Evolutionary conservation across 2,888 invertebrate species (phyloP), one percentile per base, ranked within the genome.

Genomic region (Tinea trinotella): DNA sequence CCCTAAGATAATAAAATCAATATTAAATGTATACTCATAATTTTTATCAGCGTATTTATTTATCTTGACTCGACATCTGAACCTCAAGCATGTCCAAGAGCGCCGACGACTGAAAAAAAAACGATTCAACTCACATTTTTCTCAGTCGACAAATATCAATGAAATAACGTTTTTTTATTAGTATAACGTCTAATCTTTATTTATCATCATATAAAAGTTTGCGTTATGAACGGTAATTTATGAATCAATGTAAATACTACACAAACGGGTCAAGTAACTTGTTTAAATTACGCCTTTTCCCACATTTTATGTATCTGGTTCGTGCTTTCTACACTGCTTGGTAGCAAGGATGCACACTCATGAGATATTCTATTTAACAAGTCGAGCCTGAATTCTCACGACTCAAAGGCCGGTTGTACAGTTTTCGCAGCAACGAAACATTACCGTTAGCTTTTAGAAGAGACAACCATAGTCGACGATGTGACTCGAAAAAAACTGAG

Each of bases 391-490:
- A 40, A 17, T 50, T 50, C 50, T 24, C 50, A 50, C 50, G 24
- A 50, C 24, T 50, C 48, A 18, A n/a, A 13, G 52, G 53, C 55
- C 53, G 53, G 55, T 55, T 56, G 40, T 24, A 49, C 49, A 53
- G 53, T 56, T 61, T 55, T 50, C 50, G 24, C 48, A 12, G 22
- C 48, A 24, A 24, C 24, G 60, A 60, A 58, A 54, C 57, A 54
- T 59, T 71, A 71, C 77, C 74, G 77, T 77, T 77, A 76, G 59
- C 60, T 66, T 67, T 70, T 68, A 68, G 67, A 70, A 71, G 62
- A 71, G 62, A 65, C 68, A 62, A 61, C 61, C 65, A 66, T 64
- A 64, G 65, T 57, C 64, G 61, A 60, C 58, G 63, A 67, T 70
- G 52, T 55, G 19, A 48, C 17, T 35, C n/a, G 48, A 48, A 52